Base-by-base conservation (phyloP, 2,888 invertebrate genomes). In the Sesia apiformis region DNA sequence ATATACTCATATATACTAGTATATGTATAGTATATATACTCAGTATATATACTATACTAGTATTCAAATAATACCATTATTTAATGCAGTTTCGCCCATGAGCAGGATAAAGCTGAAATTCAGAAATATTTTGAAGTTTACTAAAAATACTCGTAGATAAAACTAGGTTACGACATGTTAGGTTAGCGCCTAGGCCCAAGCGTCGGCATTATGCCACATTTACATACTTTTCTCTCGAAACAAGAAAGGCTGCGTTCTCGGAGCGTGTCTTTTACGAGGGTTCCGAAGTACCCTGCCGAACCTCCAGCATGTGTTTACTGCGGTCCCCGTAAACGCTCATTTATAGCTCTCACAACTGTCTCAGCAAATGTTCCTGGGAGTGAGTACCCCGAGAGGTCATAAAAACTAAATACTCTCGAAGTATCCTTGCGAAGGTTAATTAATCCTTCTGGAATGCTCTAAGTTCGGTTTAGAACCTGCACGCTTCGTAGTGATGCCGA, bases 281-380 rank as follows among this genome's bases (percentile, higher is more conserved):
- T 62, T 60, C 66, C 50, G 23, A 46, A 46, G 46, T 46, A 50
- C 39, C 50, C 50, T 38, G 3, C 46, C 8, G 46, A 46, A 67
- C 40, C 76, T 72, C 67, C 74, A 74, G 74, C 74, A 74, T 71
- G 74, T 74, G 78, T 79, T 80, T 77, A 81, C 70, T 72, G 75
- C 69, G 58, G 59, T 52, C 60, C 56, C 70, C 70, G 66, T 81
- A 74, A 81, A 76, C 74, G 68, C 60, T 57, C 66, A 66, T 82
- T 83, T 81, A 81, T 71, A 66, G 70, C 70, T 66, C 60, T 64
- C 63, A 74, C 53, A 53, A 55, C 57, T 60, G 57, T 57, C 60
- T 57, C 56, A 53, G 50, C 57, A 57, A 61, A 58, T 53, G 55
- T 54, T 62, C 66, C 64, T 54, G 54, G 57, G 57, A 65, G 62